Conservation (phyloP, 2,888 invertebrate genomes). For the Phania funesta region DNA sequence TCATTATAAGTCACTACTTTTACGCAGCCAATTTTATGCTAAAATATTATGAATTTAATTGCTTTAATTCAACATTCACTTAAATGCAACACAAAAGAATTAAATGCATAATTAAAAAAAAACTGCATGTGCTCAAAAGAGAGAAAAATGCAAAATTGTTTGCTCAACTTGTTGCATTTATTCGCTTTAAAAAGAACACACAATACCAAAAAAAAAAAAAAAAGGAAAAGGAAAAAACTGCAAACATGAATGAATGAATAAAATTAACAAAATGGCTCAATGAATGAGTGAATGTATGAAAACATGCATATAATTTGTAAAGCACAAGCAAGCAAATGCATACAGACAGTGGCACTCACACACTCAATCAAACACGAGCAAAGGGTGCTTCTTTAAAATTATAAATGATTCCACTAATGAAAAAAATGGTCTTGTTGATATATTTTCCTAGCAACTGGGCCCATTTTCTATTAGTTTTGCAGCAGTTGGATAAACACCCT, state of each 20-base stretch:
- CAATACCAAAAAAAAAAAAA: conserved; percentile 42
- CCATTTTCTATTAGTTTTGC: too few species aligned
- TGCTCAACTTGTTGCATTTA: conserved; percentile 66
- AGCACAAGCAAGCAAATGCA: conserved; percentile 5
- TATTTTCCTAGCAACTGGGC: too few species aligned
- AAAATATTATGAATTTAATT: conserved; percentile 1
- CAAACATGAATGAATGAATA: conserved; percentile 52
- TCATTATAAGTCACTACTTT: neutral
- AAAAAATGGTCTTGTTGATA: too few species aligned
- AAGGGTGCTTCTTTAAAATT: neutral
- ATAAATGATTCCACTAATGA: too few species aligned
- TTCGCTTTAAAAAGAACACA: conserved; percentile 19
- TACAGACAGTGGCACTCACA: neutral
- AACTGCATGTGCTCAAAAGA: neutral
- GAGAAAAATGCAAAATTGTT: conserved; percentile 43
- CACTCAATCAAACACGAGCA: neutral
- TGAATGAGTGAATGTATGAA: conserved; percentile 52
- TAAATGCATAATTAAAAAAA: conserved; percentile 40
- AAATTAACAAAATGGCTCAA: conserved; percentile 32
- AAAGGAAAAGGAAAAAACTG: neutral
- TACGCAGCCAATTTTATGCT: conserved; percentile 12
- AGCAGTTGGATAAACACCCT: too few species aligned
- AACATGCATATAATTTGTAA: conserved; percentile 47
- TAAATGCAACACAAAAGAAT: conserved; percentile 24
- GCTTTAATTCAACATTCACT: conserved; percentile 32